Conservation (phyloP, 2,113 vertebrate species). For the Sclerurus mexicanus region DNA sequence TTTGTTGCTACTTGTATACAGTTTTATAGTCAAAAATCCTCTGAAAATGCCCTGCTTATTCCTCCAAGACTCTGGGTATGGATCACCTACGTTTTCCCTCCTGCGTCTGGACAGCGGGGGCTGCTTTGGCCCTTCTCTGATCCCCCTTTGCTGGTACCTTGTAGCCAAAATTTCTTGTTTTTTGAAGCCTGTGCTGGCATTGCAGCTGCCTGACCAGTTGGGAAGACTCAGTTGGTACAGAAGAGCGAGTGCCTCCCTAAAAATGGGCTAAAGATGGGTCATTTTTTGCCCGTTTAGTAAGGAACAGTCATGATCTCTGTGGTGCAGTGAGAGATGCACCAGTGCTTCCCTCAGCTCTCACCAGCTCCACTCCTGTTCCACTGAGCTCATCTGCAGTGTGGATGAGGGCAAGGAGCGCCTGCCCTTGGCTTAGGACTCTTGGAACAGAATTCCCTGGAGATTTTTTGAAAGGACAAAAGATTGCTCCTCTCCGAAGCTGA, state of each 20-base stretch:
- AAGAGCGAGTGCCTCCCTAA: background rate
- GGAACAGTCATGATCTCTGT: background rate
- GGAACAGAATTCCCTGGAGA: background rate
- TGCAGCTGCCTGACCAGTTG: background rate
- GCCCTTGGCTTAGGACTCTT: background rate
- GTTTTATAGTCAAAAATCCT: background rate
- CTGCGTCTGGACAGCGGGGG: background rate
- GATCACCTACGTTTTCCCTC: background rate
- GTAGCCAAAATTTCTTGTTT: background rate
- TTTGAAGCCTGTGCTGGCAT: background rate
- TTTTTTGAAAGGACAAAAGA: background rate
- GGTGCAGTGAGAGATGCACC: background rate
- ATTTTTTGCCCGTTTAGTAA: rapidly evolving
- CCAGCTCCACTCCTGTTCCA: background rate
- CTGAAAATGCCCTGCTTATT: background rate
- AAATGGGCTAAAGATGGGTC: background rate
- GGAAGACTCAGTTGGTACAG: background rate
- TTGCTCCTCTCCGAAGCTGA: background rate
- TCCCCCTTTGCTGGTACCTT: background rate
- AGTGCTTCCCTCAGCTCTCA: background rate
- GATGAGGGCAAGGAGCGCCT: background rate
- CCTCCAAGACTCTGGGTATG: background rate
- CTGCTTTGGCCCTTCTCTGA: background rate
- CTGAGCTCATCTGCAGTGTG: background rate
- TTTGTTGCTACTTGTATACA: background rate